Evolutionary conservation across 64 coral and sea anemone species (phyloP), one percentile per base, ranked within the genome.

Genomic region (Montipora sp.): DNA sequence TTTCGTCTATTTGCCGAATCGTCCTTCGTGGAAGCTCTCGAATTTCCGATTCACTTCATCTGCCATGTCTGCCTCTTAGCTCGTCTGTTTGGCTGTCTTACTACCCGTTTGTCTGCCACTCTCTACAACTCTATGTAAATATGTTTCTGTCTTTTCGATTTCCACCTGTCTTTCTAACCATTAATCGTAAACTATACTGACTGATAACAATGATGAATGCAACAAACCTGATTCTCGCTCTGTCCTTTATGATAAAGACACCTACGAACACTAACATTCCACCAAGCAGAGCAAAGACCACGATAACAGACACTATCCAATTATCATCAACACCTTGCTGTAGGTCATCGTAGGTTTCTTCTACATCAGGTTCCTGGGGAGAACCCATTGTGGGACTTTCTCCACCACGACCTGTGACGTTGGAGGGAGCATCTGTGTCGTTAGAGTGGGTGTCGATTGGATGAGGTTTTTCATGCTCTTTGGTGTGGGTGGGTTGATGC

Each of bases 241-340:
- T 85, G 82, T 68, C 20, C 45, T 85, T 71, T 12, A 85, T n/a
- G 1, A 85, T 19, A 15, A 71, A 20, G 10, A 85, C 5, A 20
- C 51, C 8, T 8, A 85, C 82, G 19, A 85, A 85, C 3, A 20
- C 44, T 14, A 85, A 10, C 44, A 85, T 85, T 5, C 82, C 82
- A 49, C 16, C n/a, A 7, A 85, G 6, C 43, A 85, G 45, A 12
- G 60, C 46, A 9, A 67, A 11, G 9, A 85, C 82, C 14, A 85
- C 65, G 6, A 51, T 5, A 23, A 85, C 21, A 10, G 82, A 85
- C 19, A 85, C 66, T 44, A 49, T 16, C 82, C 65, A 70, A 16
- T 48, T 4, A 3, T 16, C 16, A 21, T 51, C 65, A 59, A 1
- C 10, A 4, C 11, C 14, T 5, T 81, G 5, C 14, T 67, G 12